These are phyloP conservation scores for Habrosyne pyritoides DNA, from an alignment of 2,888 invertebrate genomes.

Conservation along the genomic window DNA sequence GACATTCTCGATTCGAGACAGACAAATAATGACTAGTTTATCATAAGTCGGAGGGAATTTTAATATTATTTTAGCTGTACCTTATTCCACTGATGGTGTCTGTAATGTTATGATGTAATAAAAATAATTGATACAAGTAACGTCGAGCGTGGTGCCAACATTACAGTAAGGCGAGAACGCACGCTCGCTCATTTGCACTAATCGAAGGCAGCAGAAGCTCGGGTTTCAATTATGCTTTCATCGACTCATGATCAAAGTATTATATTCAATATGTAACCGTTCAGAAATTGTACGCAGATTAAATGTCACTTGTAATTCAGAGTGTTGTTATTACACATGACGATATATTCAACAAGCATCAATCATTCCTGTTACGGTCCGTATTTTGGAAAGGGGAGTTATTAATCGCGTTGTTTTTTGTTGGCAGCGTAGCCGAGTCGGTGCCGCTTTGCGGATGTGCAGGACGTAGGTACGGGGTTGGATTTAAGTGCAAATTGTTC, in stretches of 20 bases:
- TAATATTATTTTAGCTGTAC: not conserved
- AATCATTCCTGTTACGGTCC: not conserved
- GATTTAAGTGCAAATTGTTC: slow-evolving; percentile 58
- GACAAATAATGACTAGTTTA: not conserved
- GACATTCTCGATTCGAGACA: not conserved
- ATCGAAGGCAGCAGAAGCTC: slow-evolving; percentile 53
- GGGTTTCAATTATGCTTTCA: slow-evolving; percentile 63
- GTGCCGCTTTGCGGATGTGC: not conserved
- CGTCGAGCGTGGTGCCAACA: slow-evolving; percentile 9
- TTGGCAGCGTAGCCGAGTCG: not conserved
- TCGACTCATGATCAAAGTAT: slow-evolving; percentile 39
- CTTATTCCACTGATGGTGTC: not conserved
- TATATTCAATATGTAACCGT: slow-evolving; percentile 27
- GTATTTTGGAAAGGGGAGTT: too few relatives aligned
- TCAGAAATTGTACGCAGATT: slow-evolving; percentile 24
- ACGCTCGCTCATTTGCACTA: slow-evolving; percentile 58
- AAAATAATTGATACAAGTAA: slow-evolving; percentile 11
- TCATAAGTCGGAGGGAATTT: not conserved
- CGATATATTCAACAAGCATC: not conserved
- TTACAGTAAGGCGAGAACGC: slow-evolving; percentile 43
- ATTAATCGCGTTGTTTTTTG: not conserved
- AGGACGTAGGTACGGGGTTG: slow-evolving; percentile 12
- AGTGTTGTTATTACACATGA: not conserved
- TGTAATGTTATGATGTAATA: slow-evolving; percentile 8
- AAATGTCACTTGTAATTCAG: slow-evolving; percentile 13